Evolutionary conservation across 2,113 vertebrate species (phyloP).

Genomic region (Nerophis lumbriciformis): DNA sequence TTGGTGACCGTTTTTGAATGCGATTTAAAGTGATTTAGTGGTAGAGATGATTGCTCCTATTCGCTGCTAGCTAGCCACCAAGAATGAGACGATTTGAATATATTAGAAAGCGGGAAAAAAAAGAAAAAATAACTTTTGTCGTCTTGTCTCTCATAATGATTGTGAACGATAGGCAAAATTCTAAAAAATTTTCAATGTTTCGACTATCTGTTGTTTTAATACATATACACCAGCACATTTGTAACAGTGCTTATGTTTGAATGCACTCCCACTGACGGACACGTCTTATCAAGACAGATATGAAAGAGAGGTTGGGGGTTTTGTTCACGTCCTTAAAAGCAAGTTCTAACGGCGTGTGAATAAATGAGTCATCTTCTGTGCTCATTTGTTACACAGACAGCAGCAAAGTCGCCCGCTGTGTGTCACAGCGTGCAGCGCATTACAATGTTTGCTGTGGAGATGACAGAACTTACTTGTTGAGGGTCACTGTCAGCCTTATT

Average conservation of each 20-base stretch:
- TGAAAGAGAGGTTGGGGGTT: background rate
- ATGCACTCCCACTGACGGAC: background rate
- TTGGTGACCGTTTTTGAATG: too few species aligned
- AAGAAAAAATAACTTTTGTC: too few species aligned
- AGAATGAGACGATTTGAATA: too few species aligned
- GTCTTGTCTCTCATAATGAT: too few species aligned
- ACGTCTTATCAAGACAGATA: background rate
- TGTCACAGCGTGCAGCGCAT: background rate
- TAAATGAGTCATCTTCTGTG: conserved; percentile 8
- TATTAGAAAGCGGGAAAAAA: too few species aligned
- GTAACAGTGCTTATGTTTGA: background rate
- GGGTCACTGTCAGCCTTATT: too few species aligned
- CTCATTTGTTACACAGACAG: conserved; percentile 6
- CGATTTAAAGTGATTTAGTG: too few species aligned
- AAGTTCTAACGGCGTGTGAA: background rate
- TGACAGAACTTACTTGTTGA: too few species aligned
- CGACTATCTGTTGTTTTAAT: background rate
- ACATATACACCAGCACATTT: background rate
- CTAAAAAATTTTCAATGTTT: too few species aligned
- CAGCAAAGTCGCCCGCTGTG: background rate
- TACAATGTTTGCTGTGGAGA: conserved; percentile 6
- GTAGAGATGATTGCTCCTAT: too few species aligned
- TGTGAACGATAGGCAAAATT: too few species aligned
- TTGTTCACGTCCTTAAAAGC: background rate
- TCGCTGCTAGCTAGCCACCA: too few species aligned